Conservation (phyloP, 2,797 vertebrate genomes). For the Peromyscus attwateri region DNA sequence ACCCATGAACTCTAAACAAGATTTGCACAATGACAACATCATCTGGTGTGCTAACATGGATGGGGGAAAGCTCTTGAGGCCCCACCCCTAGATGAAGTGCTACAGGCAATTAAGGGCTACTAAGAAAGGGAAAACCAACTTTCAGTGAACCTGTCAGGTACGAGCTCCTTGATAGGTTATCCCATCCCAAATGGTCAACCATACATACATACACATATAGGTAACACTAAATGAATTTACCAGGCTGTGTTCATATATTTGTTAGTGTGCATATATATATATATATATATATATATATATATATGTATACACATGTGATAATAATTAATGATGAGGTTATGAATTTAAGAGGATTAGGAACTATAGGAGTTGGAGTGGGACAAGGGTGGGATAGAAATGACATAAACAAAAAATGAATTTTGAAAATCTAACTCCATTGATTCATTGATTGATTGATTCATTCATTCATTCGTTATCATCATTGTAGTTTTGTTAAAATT, state of each 20-base stretch:
- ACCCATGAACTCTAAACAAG: background rate
- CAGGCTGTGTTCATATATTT: background rate
- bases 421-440: background rate
- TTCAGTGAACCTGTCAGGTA: background rate
- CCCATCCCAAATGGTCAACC: background rate
- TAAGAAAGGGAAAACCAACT: background rate
- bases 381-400: background rate
- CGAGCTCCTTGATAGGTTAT: background rate
- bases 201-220: background rate
- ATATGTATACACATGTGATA: background rate
- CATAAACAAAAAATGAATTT: background rate
- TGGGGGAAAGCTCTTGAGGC: background rate
- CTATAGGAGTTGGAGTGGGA: background rate
- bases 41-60: background rate
- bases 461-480: background rate
- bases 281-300: background rate
- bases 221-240: background rate
- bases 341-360: background rate
- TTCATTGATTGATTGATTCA: background rate
- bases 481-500: slow-evolving; percentile 32
- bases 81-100: background rate
- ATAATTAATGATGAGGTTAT: background rate
- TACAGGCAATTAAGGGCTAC: background rate
- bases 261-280: no score
- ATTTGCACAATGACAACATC: background rate